Evolutionary conservation across 2,888 invertebrate species (phyloP).

Genomic region (Scrobipalpa atriplicella): DNA sequence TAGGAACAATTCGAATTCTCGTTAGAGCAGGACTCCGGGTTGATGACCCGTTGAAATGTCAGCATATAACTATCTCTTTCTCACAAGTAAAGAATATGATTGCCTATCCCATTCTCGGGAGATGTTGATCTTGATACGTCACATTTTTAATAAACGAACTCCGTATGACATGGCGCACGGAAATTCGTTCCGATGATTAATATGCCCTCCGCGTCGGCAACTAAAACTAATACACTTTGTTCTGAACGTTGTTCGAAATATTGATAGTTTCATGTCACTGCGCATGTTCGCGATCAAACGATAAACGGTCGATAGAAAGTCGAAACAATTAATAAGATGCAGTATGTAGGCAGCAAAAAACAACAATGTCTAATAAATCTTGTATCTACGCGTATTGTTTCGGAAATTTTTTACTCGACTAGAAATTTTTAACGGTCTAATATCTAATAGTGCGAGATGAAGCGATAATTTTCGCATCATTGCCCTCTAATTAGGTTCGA

Average conservation of each 20-base stretch:
- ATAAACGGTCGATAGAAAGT: slow-evolving; percentile 79
- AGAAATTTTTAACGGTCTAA: slow-evolving; percentile 29
- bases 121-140: slow-evolving; percentile 83
- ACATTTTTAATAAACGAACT: slow-evolving; percentile 83
- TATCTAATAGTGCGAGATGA: slow-evolving; percentile 18
- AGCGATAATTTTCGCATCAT: slow-evolving; percentile 54
- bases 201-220: slow-evolving; percentile 72
- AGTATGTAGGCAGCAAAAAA: slow-evolving; percentile 68
- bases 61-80: slow-evolving; percentile 71
- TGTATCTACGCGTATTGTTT: slow-evolving; percentile 44
- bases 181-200: slow-evolving; percentile 82
- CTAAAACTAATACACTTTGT: slow-evolving; percentile 79
- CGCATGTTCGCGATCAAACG: slow-evolving; percentile 75
- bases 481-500: slow-evolving; percentile 66
- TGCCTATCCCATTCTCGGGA: slow-evolving; percentile 65
- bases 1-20: slow-evolving; percentile 82
- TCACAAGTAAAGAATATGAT: slow-evolving; percentile 50
- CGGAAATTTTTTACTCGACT: slow-evolving; percentile 37
- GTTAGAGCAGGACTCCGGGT: slow-evolving; percentile 81
- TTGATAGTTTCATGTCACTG: slow-evolving; percentile 82
- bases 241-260: slow-evolving; percentile 82
- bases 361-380: slow-evolving; percentile 48
- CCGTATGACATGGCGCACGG: slow-evolving; percentile 80
- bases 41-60: slow-evolving; percentile 82
- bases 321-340: slow-evolving; percentile 67